phyloP scores from a whole-genome alignment of 2,113 vertebrate species.

The Athene noctua region DNA sequence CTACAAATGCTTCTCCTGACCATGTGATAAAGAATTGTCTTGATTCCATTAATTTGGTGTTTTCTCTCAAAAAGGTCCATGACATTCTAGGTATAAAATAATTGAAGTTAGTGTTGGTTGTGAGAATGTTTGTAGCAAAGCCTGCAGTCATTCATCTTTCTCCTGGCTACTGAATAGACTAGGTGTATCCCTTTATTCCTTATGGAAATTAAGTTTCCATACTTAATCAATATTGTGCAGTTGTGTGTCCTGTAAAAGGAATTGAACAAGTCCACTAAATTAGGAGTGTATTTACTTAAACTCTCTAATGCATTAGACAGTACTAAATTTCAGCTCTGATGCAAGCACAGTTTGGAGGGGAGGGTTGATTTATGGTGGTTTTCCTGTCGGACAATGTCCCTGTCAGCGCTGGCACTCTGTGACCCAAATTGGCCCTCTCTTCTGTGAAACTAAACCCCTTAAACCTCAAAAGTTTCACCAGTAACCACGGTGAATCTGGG shows the following conservation, averaged over 20 bases:
- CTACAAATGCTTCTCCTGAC: background rate
- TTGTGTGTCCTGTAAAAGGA: background rate
- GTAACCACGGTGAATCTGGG: background rate
- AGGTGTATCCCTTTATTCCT: background rate
- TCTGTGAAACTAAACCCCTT: background rate
- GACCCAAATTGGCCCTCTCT: background rate
- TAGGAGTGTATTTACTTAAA: background rate
- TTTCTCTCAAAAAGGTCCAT: background rate
- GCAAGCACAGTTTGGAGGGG: accelerated
- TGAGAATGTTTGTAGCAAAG: background rate
- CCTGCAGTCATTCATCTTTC: background rate
- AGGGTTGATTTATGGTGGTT: background rate
- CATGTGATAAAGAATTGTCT: background rate
- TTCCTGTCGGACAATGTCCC: no score
- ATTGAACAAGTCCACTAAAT: background rate
- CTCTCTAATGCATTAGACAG: background rate
- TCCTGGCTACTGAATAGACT: background rate
- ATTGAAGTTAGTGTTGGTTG: background rate
- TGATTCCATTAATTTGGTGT: background rate
- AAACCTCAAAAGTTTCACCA: background rate
- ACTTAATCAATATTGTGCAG: background rate
- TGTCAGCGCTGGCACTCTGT: background rate
- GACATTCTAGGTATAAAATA: background rate
- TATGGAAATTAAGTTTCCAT: background rate
- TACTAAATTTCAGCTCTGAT: background rate